A percentile compares a stretch with the other conserved stretches of the same genome.
Conservation (phyloP, 2,113 vertebrate genomes). For the Paramisgurnus dabryanus region DNA sequence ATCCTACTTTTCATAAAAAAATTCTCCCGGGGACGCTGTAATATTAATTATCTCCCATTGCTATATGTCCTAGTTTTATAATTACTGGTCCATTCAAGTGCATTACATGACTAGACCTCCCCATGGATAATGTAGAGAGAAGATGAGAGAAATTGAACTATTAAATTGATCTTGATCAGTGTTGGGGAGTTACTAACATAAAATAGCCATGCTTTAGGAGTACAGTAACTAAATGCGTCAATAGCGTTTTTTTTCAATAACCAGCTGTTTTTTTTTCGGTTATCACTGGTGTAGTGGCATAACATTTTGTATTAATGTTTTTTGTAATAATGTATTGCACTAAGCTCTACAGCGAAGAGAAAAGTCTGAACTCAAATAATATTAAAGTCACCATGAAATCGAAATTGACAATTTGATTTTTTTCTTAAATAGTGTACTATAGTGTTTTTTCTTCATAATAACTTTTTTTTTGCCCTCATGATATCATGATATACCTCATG, state of each 20-base stretch:
- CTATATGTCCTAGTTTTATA: slow-evolving; percentile 84
- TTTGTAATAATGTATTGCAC: too few relatives aligned
- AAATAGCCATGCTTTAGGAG: not conserved
- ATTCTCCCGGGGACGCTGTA: slow-evolving; percentile 72
- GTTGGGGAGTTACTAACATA: slow-evolving; percentile 1
- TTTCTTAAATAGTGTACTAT: too few relatives aligned
- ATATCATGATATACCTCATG: too few relatives aligned
- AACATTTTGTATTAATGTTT: too few relatives aligned
- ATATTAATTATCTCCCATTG: slow-evolving; percentile 82
- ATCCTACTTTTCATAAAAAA: slow-evolving; percentile 68
- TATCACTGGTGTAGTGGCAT: too few relatives aligned
- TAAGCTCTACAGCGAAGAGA: too few relatives aligned
- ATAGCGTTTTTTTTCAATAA: not conserved
- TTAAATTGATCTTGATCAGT: not conserved
- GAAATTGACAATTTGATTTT: too few relatives aligned
- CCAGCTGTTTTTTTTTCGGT: too few relatives aligned
- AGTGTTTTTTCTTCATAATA: too few relatives aligned
- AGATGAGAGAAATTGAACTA: not conserved
- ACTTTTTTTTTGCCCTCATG: too few relatives aligned
- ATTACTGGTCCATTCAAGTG: slow-evolving; percentile 82
- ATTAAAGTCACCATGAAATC: too few relatives aligned
- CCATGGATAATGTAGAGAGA: slow-evolving; percentile 23
- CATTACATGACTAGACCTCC: slow-evolving; percentile 57
- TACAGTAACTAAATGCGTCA: not conserved
- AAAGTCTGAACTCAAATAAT: too few relatives aligned